Percentiles rank a stretch among this genome's conserved stretches.
phyloP scores from a whole-genome alignment of 2,797 vertebrate species.

The Cygnus olor region DNA sequence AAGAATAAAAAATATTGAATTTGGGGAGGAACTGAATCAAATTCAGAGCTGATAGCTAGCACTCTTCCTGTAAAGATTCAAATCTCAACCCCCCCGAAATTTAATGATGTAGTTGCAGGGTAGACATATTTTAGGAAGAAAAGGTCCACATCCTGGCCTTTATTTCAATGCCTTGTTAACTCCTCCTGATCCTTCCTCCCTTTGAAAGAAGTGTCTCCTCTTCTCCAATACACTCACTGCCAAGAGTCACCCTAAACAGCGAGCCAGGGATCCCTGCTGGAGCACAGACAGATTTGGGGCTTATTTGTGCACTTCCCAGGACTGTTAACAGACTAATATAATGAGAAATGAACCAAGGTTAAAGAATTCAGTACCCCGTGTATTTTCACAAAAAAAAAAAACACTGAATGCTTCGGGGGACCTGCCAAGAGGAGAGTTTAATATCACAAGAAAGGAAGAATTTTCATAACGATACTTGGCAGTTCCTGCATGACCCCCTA shows the following conservation, averaged over 20 bases:
- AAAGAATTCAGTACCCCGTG: slow-evolving; percentile 56
- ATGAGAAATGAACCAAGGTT: slow-evolving; percentile 67
- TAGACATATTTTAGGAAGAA: background rate
- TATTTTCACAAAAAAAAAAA: slow-evolving; percentile 59
- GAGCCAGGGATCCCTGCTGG: background rate
- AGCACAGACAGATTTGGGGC: background rate
- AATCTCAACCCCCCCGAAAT: background rate
- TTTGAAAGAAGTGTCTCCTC: background rate
- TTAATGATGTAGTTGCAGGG: background rate
- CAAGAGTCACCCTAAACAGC: slow-evolving; percentile 7
- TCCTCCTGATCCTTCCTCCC: background rate
- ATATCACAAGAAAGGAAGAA: slow-evolving; percentile 59
- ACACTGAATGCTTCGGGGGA: slow-evolving; percentile 36
- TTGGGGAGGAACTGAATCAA: background rate
- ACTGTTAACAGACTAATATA: slow-evolving; percentile 49
- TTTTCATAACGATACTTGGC: slow-evolving; percentile 68
- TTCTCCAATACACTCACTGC: background rate
- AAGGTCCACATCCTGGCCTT: background rate
- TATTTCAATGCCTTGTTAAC: background rate
- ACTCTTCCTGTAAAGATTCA: background rate
- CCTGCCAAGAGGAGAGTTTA: slow-evolving; percentile 62
- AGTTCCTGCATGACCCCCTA: slow-evolving; percentile 42
- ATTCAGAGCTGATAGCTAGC: background rate
- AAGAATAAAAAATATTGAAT: background rate
- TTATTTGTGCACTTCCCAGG: slow-evolving; percentile 30